These are phyloP conservation scores for Macrosoma leucophasiata DNA, from an alignment of 2,888 invertebrate species.

Conservation along the genomic window DNA sequence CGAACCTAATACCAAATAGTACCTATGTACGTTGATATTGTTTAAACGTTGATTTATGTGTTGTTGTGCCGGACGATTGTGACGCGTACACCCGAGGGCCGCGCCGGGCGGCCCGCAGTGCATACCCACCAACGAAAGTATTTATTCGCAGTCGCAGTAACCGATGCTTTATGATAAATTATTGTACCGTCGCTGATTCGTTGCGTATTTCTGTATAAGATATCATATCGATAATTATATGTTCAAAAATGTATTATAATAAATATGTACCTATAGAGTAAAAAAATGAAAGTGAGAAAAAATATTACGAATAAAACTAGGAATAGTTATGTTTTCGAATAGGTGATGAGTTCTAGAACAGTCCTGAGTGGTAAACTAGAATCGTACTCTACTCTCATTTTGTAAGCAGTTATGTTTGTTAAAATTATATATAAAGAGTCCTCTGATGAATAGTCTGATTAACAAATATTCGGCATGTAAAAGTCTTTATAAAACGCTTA, in stretches of 20 bases:
- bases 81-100: conserved; percentile 20
- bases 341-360: conserved; percentile 63
- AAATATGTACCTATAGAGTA: conserved; percentile 72
- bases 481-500: conserved; percentile 77
- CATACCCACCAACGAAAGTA: conserved; percentile 60
- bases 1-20: conserved; percentile 66
- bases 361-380: conserved; percentile 56
- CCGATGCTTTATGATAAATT: conserved; percentile 66
- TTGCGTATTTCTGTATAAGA: conserved; percentile 71
- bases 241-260: conserved; percentile 74
- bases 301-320: conserved; percentile 71
- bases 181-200: conserved; percentile 67
- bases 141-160: conserved; percentile 66
- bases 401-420: conserved; percentile 74
- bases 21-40: conserved; percentile 65
- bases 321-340: conserved; percentile 70
- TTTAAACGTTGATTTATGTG: conserved; percentile 63
- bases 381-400: conserved; percentile 65
- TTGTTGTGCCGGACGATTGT: conserved; percentile 53
- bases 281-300: conserved; percentile 74
- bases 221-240: conserved; percentile 75
- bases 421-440: conserved; percentile 73
- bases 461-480: conserved; percentile 75
- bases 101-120: conserved; percentile 27
- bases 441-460: conserved; percentile 76